These are phyloP conservation scores for Melikaiella ostensackeni DNA, from an alignment of 2,888 invertebrate genomes.

Conservation along the genomic window DNA sequence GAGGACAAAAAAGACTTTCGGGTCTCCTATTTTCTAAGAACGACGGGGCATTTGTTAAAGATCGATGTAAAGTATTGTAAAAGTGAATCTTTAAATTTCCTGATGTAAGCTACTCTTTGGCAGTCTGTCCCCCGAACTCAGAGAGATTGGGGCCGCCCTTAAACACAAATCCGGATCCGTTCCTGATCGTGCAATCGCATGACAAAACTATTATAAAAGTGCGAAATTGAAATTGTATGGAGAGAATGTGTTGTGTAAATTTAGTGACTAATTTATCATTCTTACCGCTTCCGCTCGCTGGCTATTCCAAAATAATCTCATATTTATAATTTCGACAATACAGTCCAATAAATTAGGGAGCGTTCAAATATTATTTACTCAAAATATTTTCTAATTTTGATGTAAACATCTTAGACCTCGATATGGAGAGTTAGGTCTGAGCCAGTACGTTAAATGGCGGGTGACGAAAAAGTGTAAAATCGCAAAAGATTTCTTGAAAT, in stretches of 20 bases:
- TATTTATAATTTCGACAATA: background rate
- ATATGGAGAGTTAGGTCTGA: too few relatives aligned
- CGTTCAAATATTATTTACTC: too few relatives aligned
- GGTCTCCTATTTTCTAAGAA: conserved; percentile 1
- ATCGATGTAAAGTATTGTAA: conserved; percentile 36
- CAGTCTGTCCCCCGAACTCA: conserved; percentile 20
- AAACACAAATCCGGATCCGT: conserved; percentile 35
- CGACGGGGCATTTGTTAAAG: conserved; percentile 12
- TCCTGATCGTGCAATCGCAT: conserved; percentile 34
- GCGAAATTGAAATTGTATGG: conserved; percentile 29
- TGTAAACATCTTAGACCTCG: too few relatives aligned
- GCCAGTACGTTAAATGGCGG: too few relatives aligned
- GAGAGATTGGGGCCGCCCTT: conserved; percentile 30
- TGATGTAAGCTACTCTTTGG: conserved; percentile 31
- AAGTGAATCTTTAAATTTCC: conserved; percentile 31
- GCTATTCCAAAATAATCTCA: conserved; percentile 27
- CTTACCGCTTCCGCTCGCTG: conserved; percentile 54
- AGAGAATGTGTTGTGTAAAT: conserved; percentile 46
- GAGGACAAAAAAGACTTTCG: conserved; percentile 1
- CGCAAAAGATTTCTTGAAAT: too few relatives aligned
- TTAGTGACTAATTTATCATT: conserved; percentile 56
- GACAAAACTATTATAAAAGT: conserved; percentile 34
- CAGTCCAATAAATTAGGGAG: too few relatives aligned
- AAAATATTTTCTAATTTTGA: too few relatives aligned
- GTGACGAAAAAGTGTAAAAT: too few relatives aligned